These are phyloP conservation scores for Marronus borbonicus DNA, from an alignment of 2,888 invertebrate species.

Conservation along the genomic window DNA sequence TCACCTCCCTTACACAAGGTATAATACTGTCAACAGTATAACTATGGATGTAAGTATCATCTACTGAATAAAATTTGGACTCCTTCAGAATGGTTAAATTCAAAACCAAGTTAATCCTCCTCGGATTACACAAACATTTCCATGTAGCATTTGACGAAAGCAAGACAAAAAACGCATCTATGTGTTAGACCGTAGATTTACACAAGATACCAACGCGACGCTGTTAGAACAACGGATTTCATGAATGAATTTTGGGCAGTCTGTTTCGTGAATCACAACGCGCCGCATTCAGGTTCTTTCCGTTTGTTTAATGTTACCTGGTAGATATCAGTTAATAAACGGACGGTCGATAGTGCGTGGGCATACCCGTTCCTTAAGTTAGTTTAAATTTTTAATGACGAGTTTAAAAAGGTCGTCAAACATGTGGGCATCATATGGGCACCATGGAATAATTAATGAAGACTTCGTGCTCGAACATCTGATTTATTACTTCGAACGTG, in stretches of 20 bases:
- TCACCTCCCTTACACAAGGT: too few species aligned
- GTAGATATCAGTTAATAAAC: background rate
- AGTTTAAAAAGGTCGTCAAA: slow-evolving; percentile 1
- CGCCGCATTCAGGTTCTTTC: background rate
- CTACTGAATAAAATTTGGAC: too few species aligned
- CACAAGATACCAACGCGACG: too few species aligned
- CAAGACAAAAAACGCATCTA: too few species aligned
- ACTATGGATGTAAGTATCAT: too few species aligned
- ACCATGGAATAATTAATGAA: background rate
- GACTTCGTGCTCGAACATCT: background rate
- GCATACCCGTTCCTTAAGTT: slow-evolving; percentile 15
- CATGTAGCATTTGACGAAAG: too few species aligned
- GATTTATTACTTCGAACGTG: slow-evolving; percentile 1
- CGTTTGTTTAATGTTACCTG: background rate
- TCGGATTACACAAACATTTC: too few species aligned
- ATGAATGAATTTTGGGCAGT: background rate
- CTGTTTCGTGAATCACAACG: background rate
- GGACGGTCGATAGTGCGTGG: slow-evolving; percentile 4
- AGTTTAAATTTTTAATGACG: slow-evolving; percentile 22
- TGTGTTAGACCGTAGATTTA: too few species aligned
- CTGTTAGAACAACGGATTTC: background rate
- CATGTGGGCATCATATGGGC: background rate
- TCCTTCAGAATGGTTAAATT: too few species aligned
- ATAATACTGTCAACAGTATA: too few species aligned
- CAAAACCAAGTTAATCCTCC: too few species aligned